Percentiles rank a stretch among this genome's conserved stretches.
These are phyloP conservation scores for Bombylius discolor DNA, from an alignment of 2,888 invertebrate species.

Conservation along the genomic window DNA sequence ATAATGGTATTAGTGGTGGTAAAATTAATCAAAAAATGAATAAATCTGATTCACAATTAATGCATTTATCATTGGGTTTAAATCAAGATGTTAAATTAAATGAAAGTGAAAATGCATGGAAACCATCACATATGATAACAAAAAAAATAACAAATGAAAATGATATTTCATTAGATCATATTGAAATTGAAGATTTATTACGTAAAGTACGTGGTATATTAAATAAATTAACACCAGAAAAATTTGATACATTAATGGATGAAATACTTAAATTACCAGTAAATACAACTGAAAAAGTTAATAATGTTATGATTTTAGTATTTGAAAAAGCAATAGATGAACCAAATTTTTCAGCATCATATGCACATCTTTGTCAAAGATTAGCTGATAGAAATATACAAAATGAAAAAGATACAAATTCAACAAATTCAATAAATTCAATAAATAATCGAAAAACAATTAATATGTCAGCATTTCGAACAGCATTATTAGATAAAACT, in stretches of 20 bases:
- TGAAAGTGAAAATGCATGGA: constrained; percentile 77
- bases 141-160: neutral
- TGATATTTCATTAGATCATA: constrained; percentile 1
- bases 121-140: constrained; percentile 42
- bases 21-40: neutral
- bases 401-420: constrained; percentile 21
- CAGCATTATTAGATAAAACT: constrained; percentile 51
- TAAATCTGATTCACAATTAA: neutral
- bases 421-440: constrained; percentile 38
- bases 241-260: constrained; percentile 62
- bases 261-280: constrained; percentile 60
- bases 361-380: constrained; percentile 74
- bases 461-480: constrained; percentile 40
- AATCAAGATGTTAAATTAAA: constrained; percentile 65
- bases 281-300: constrained; percentile 57
- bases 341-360: constrained; percentile 83
- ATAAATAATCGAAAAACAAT: neutral
- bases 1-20: neutral
- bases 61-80: constrained; percentile 39
- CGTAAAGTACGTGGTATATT: constrained; percentile 70
- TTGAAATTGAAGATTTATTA: constrained; percentile 45
- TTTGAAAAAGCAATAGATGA: constrained; percentile 95
- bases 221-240: constrained; percentile 85
- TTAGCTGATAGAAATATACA: constrained; percentile 40
- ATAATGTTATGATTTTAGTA: constrained; percentile 75